These are phyloP conservation scores for Pituophis catenifer DNA, from an alignment of 2,113 vertebrate genomes.

Conservation along the genomic window DNA sequence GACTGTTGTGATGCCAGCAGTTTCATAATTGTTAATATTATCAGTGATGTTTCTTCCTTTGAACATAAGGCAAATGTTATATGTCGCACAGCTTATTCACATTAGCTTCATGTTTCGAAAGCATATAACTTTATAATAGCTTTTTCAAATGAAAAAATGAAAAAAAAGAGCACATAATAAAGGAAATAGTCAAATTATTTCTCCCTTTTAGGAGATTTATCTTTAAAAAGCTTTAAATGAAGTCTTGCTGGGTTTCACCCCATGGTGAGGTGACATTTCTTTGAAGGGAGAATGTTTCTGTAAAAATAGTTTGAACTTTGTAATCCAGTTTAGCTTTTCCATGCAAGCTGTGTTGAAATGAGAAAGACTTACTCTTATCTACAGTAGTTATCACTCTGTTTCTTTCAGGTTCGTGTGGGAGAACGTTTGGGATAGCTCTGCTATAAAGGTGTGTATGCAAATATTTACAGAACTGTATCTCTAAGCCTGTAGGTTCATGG, in stretches of 20 bases:
- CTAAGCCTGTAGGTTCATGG: background rate
- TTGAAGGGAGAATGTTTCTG: background rate
- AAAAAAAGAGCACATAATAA: background rate
- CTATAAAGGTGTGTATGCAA: background rate
- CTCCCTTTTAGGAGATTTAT: conserved; percentile 20
- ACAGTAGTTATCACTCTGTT: background rate
- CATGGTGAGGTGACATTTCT: background rate
- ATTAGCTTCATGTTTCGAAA: conserved; percentile 16
- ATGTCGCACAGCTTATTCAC: conserved; percentile 41
- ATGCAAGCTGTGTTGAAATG: background rate
- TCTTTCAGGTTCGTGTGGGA: background rate
- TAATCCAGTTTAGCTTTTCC: background rate
- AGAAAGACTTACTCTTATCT: background rate
- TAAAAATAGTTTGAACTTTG: background rate
- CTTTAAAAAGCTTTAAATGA: background rate
- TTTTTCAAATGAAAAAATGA: conserved; percentile 16
- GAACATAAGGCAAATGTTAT: conserved; percentile 23
- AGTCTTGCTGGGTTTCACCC: background rate
- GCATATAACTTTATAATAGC: conserved; percentile 11
- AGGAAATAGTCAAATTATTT: background rate
- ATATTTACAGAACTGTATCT: background rate
- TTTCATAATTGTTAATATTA: conserved; percentile 22
- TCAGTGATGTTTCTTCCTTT: conserved; percentile 17
- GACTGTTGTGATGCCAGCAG: background rate
- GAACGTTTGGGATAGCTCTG: background rate